Percentiles rank a stretch among this genome's conserved stretches.
Evolutionary conservation across 2,888 invertebrate genomes (phyloP).

Genomic region (Dicycla oo): DNA sequence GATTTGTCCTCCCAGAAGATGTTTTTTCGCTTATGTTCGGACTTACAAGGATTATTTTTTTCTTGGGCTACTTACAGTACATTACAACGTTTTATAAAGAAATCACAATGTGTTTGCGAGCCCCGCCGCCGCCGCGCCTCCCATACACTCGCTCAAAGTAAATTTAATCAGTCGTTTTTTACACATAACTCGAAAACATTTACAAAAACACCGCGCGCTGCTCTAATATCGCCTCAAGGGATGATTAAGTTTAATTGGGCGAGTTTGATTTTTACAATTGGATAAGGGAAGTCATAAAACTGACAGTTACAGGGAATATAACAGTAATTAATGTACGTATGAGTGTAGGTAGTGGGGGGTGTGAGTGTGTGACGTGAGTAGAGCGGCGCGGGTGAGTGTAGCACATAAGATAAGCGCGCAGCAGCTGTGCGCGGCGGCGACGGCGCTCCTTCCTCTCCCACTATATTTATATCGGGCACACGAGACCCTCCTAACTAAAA

Average conservation of each 20-base stretch:
- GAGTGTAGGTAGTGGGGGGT: background rate
- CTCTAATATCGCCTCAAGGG: constrained; percentile 37
- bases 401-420: constrained; percentile 55
- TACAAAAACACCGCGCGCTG: constrained; percentile 69
- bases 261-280: constrained; percentile 39
- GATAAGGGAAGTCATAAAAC: constrained; percentile 52
- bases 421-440: constrained; percentile 54
- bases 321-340: constrained; percentile 12
- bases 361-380: background rate
- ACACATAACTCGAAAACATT: constrained; percentile 82
- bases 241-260: constrained; percentile 18
- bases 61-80: constrained; percentile 89
- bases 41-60: constrained; percentile 89
- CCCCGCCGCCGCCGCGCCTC: constrained; percentile 74
- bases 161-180: constrained; percentile 87
- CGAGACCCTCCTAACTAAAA: constrained; percentile 77
- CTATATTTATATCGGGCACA: constrained; percentile 72
- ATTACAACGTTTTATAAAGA: constrained; percentile 88
- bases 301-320: constrained; percentile 41
- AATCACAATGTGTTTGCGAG: constrained; percentile 87
- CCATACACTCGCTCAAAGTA: constrained; percentile 75
- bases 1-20: constrained; percentile 88
- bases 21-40: constrained; percentile 85
- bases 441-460: constrained; percentile 54
- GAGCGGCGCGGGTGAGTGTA: constrained; percentile 51